Conservation (phyloP, 1,140 invertebrate genomes). For the Homalodisca vitripennis region DNA sequence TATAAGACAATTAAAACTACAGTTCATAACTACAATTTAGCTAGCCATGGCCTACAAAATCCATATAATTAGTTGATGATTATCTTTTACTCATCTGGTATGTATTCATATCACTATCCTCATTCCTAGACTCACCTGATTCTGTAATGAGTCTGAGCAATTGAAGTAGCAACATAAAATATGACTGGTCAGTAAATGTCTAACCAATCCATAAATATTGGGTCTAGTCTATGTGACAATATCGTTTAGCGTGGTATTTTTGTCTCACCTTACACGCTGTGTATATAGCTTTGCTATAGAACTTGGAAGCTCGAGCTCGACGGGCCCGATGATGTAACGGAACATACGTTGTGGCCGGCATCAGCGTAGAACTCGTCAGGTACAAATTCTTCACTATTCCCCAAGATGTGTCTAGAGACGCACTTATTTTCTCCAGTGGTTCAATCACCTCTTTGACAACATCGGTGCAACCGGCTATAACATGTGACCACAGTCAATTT, state of each 20-base stretch:
- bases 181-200: too few species aligned
- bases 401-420: constrained; percentile 80
- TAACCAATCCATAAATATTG: too few species aligned
- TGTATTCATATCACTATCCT: too few species aligned
- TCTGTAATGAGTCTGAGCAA: too few species aligned
- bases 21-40: too few species aligned
- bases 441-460: constrained; percentile 72
- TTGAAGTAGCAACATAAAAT: too few species aligned
- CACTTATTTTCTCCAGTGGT: constrained; percentile 70
- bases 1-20: too few species aligned
- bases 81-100: too few species aligned
- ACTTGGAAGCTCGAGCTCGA: constrained; percentile 63
- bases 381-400: constrained; percentile 80
- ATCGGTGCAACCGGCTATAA: constrained; percentile 50
- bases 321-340: constrained; percentile 70
- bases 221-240: constrained; percentile 17
- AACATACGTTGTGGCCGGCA: constrained; percentile 73
- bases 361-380: constrained; percentile 73
- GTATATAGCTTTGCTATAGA: constrained; percentile 64
- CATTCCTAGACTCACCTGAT: too few species aligned
- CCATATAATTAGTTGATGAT: too few species aligned
- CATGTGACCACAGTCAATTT: neutral
- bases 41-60: too few species aligned
- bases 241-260: neutral
- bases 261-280: constrained; percentile 56